Evolutionary conservation across 1,140 invertebrate species (phyloP), one percentile per base, ranked within the genome.

Genomic region (Holcopasites calliopsidis): DNA sequence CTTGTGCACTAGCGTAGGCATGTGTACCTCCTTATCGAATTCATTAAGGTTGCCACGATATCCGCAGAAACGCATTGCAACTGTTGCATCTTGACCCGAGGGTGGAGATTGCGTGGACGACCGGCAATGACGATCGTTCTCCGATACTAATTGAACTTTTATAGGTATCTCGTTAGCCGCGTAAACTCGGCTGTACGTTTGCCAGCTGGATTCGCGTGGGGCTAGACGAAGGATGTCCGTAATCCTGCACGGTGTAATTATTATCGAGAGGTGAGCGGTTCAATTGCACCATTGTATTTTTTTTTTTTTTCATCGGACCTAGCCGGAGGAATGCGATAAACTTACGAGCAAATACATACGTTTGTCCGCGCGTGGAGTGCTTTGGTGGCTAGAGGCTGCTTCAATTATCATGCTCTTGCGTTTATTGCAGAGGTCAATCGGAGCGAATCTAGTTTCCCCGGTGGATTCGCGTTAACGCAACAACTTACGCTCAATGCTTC

Each of bases 21-120:
- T n/a, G n/a, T n/a, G n/a, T 79, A 49, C 65, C 80, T 74, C 71
- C 65, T 83, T 83, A 82, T 82, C 80, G 76, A 79, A 82, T 83
- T 83, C 76, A 76, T 83, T 82, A 83, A 82, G 76, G 66, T 49
- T 61, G 75, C 54, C 58, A 33, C 70, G 70, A 82, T 83, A 82
- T 21, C 62, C 68, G 49, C 42, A 76, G 54, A 78, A 83, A 78
- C 71, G 70, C 44, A 66, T 26, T 16, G 47, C 54, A 65, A 57
- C 57, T n/a, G n/a, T n/a, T n/a, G n/a, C n/a, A n/a, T n/a, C 62
- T 55, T 13, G 1, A 5, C 1, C 16, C 47, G 13, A n/a, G 33
- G 52, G 62, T 72, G 23, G n/a, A 72, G 54, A 16, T 33, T 21
- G 3, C 33, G 16, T 18, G 8, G 8, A n/a, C 55, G n/a, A 35